phyloP scores from a whole-genome alignment of 2,797 vertebrate genomes.

The Ficedula albicollis region DNA sequence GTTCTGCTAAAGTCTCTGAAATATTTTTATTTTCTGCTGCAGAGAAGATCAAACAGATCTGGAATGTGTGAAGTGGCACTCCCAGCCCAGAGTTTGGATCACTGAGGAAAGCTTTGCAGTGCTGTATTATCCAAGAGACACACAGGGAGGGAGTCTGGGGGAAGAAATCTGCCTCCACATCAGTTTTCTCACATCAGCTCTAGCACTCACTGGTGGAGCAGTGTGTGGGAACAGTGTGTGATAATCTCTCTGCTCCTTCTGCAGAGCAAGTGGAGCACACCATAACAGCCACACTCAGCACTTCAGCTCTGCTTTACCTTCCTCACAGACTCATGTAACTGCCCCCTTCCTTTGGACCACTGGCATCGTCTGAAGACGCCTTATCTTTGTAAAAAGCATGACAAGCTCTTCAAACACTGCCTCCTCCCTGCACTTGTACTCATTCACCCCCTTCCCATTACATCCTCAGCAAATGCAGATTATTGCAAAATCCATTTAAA shows the following conservation, averaged over 20 bases:
- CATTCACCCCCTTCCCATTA: not conserved
- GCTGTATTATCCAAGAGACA: not conserved
- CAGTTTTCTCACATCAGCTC: not conserved
- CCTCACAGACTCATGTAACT: not conserved
- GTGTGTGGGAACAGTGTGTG: not conserved
- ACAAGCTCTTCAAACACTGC: not conserved
- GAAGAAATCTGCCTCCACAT: not conserved
- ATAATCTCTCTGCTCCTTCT: not conserved
- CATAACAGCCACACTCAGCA: not conserved
- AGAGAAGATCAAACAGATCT: not conserved
- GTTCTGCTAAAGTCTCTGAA: not conserved
- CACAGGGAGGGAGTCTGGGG: not conserved
- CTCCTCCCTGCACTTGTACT: not conserved
- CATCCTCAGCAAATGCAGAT: slow-evolving; percentile 11
- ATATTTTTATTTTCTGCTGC: not conserved
- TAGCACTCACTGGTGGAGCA: not conserved
- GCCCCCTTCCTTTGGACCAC: not conserved
- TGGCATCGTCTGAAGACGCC: not conserved
- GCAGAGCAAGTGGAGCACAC: not conserved
- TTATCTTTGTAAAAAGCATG: not conserved
- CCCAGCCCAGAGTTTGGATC: not conserved
- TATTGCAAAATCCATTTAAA: slow-evolving; percentile 49
- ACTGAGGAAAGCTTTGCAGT: not conserved
- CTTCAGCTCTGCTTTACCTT: not conserved
- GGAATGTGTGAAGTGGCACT: not conserved